Evolutionary conservation across 53 echinoderm and acorn worm species (phyloP).

Genomic region (Echinometra lucunter): DNA sequence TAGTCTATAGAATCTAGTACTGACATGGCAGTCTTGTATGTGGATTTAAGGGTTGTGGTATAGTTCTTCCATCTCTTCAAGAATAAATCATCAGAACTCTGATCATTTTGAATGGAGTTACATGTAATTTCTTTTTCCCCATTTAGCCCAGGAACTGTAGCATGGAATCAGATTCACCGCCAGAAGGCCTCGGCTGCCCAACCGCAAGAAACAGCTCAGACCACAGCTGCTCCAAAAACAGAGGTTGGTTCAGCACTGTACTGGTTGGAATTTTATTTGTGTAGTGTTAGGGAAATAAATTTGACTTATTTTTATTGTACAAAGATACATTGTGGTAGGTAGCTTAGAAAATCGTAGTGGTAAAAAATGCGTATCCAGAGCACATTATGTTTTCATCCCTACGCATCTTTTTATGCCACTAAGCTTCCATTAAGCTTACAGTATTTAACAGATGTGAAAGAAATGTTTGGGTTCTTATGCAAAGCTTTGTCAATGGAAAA

Average conservation of each 20-base stretch:
- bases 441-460: neutral
- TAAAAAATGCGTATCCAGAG: no score
- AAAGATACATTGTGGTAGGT: neutral
- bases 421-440: no score
- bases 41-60: neutral
- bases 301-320: neutral
- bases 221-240: constrained; percentile 52
- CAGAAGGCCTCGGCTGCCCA: constrained; percentile 64
- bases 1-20: no score
- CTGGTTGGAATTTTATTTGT: neutral
- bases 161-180: constrained; percentile 57
- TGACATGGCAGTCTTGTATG: neutral
- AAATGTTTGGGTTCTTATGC: neutral
- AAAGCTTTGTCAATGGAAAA: neutral
- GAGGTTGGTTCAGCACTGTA: constrained; percentile 14
- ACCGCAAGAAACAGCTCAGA: constrained; percentile 55
- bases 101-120: neutral
- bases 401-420: no score
- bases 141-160: constrained; percentile 50
- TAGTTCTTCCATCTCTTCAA: no score
- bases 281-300: neutral
- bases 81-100: neutral
- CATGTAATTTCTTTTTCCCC: neutral
- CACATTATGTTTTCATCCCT: no score
- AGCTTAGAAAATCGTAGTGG: no score